Base-by-base conservation (phyloP, 35 echinoderm and acorn worm species). In the Apostichopus japonicus region DNA sequence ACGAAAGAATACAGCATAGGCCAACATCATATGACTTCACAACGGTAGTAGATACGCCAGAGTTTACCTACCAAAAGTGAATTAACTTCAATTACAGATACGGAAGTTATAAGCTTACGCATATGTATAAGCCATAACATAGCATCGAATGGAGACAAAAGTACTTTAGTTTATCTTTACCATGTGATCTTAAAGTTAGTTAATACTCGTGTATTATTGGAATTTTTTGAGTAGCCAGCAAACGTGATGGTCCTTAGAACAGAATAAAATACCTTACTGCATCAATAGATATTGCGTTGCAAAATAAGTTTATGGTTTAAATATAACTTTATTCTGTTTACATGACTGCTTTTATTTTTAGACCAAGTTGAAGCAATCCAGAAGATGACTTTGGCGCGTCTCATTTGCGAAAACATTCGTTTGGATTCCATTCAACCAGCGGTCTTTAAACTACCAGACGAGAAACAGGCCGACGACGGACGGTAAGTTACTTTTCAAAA, bases 361-460 rank as follows among this genome's bases (percentile, higher is more conserved):
- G 79, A 83, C 8, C 79, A 83, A 21, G 33, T 83, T 7, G 54
- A 33, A 17, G 79, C 79, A 7, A 53, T 83, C 16, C 6, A 55
- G 79, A 54, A 83, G 16, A 52, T 83, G 8, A 83, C 79, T 11
- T 83, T 83, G 0, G 79, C 79, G 6, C 44, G 79, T 54, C n/a
- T 83, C 17, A 83, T 83, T 54, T 83, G 79, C 54, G 79, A 83
- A 9, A 83, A 83, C 24, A 83, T 83, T 17, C 79, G 51, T n/a
- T 24, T 83, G 6, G 52, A 83, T 5, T 83, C 51, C 51, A 83
- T 83, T 52, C 79, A 83, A 54, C 79, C 79, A 17, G 79, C 79
- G 44, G 79, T 83, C 19, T 83, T 83, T 52, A 83, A 83, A 54
- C 7, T 83, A 83, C 79, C 79, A 54, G 2, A 83, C 19, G 79